These are phyloP conservation scores for Emys orbicularis DNA, from an alignment of 2,797 vertebrate genomes.

Conservation along the genomic window DNA sequence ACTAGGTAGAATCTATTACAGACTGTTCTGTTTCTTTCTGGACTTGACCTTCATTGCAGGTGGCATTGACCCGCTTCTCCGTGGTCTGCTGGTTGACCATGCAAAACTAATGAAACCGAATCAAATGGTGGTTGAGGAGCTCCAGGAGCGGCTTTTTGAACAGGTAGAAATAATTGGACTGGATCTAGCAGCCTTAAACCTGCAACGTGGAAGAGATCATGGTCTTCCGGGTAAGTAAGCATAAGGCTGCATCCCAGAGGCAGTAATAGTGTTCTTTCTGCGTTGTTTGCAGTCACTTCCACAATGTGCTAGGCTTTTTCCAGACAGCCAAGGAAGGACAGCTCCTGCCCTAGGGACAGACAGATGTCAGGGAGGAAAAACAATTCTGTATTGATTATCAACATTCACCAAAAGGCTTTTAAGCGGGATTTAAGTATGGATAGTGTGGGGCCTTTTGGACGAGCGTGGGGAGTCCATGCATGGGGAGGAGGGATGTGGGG, in stretches of 20 bases:
- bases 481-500: neutral
- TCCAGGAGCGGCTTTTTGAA: slow-evolving; percentile 86
- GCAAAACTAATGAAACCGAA: slow-evolving; percentile 81
- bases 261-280: neutral
- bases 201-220: slow-evolving; percentile 89
- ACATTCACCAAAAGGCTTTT: neutral
- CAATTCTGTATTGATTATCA: neutral
- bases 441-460: neutral
- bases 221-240: slow-evolving; percentile 85
- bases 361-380: neutral
- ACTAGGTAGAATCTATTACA: neutral
- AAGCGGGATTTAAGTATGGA: neutral
- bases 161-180: slow-evolving; percentile 79
- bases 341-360: neutral
- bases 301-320: neutral
- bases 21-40: neutral
- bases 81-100: slow-evolving; percentile 84
- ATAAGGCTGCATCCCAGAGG: neutral
- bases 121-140: slow-evolving; percentile 86
- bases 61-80: slow-evolving; percentile 89
- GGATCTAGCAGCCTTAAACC: slow-evolving; percentile 91
- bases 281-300: neutral
- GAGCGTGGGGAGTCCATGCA: neutral
- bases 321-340: neutral
- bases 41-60: slow-evolving; percentile 69